Evolutionary conservation across 2,888 invertebrate species (phyloP), one percentile per base, ranked within the genome.

Genomic region (Calliphora vomitoria): DNA sequence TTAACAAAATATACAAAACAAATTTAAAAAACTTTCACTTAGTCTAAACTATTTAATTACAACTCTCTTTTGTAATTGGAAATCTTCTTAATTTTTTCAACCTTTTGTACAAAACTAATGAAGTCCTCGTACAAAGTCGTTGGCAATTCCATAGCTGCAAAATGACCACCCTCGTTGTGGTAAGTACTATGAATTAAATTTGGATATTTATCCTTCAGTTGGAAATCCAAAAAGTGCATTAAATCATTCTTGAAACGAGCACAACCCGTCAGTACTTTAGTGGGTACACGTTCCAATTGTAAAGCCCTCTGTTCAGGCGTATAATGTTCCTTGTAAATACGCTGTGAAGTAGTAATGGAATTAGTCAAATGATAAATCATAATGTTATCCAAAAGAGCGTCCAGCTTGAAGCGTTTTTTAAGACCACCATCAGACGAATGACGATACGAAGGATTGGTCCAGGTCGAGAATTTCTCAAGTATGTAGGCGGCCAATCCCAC

Each of bases 401-500:
- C 95, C 80, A 95, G 89, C 0, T 95, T 93, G 90, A 94, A 96
- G 53, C 90, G 90, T 86, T 95, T 94, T 5, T 94, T 94, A 0
- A 97, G 93, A 3, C 96, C 96, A 0, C 97, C 97, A 91, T 97
- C 96, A 0, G 93, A 91, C 0, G 95, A 93, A 0, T 93, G 90
- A 20, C 93, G 94, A 91, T 94, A 94, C 0, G 93, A 92, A 0
- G 90, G 96, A 93, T 94, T 97, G 92, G 94, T 97, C 96, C 94
- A 97, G 8, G 90, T 96, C 91, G 95, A 95, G 94, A 98, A 98
- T 92, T 98, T 98, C 91, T 99, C 98, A 13, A 99, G 93, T 76
- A 98, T 97, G 91, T 98, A 99, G 0, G 97, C 97, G 0, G 98
- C 98, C 83, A 99, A 93, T 0, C 98, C 98, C 0, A 96, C 95